Base-by-base conservation (phyloP, 1,140 invertebrate species). In the Pachyrhynchus sulphureomaculatus region DNA sequence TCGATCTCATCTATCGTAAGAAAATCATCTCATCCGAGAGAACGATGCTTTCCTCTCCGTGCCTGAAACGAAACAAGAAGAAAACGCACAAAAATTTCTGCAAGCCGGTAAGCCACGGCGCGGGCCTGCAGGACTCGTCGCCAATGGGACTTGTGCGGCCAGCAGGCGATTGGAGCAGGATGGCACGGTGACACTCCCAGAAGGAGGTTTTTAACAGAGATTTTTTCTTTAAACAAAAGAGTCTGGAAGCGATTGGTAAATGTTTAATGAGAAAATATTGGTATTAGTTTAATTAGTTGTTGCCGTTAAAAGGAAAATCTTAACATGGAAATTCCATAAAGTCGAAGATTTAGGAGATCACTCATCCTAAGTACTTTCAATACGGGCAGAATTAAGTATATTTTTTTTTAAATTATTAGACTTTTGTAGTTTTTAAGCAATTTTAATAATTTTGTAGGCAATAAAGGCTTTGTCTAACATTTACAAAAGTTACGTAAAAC, bases 41-140 rank as follows among this genome's bases (percentile, higher is more conserved):
- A 20, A 23, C 9, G 1, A n/a, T 12, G 17, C 18, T 9, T 21
- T 34, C 37, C 23, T 42, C 39, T 29, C 47, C 44, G 21, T 32
- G 29, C 37, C 55, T 49, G 55, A 58, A 58, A 17, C 39, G 4
- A 23, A 44, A 29, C 44, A 42, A 58, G 55, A 58, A 49, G 55
- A 58, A 58, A 49, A 48, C 44, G 45, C 48, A 18, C 32, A 58
- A 49, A 58, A 58, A 58, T 36, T 49, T 33, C 55, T 58, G 55
- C 45, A 23, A 18, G 36, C 26, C 55, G 44, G 45, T 58, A 58
- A 58, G 55, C 55, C 55, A 58, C 54, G 54, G 42, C 54, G 54
- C 54, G 54, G 42, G 41, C 20, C 20, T 47, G 54, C 54, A 45
- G 54, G 54, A 56, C 36, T 13, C 36, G 13, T 17, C 32, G 36